Evolutionary conservation across 2,888 invertebrate genomes (phyloP).

Genomic region (Polydrusus pterygomalis): DNA sequence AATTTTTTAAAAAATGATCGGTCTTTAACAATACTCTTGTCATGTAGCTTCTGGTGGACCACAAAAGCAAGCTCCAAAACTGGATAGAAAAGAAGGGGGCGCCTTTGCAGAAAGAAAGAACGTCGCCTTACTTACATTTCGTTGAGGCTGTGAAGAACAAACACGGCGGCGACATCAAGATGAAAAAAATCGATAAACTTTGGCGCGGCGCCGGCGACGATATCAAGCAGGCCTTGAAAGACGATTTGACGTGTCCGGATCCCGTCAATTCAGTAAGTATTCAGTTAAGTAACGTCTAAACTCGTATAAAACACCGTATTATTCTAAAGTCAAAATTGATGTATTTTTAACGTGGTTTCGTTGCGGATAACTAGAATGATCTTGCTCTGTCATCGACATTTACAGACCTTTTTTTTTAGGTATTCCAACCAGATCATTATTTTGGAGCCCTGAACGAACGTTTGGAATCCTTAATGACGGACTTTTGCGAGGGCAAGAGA

Average conservation of each 20-base stretch:
- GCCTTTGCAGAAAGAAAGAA: constrained; percentile 71
- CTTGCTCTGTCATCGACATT: too few species aligned
- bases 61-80: constrained; percentile 64
- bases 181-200: constrained; percentile 38
- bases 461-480: constrained; percentile 80
- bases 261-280: constrained; percentile 47
- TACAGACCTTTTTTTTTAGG: constrained; percentile 55
- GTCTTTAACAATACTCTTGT: constrained; percentile 4
- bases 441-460: constrained; percentile 92
- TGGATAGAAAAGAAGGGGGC: constrained; percentile 77
- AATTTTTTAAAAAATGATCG: background rate
- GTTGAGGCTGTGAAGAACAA: constrained; percentile 15
- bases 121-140: constrained; percentile 53
- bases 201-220: constrained; percentile 37
- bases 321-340: too few species aligned
- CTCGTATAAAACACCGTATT: too few species aligned
- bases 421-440: constrained; percentile 82
- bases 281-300: too few species aligned
- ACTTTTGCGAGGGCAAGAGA: constrained; percentile 71
- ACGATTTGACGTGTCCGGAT: constrained; percentile 46
- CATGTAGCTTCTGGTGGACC: constrained; percentile 15
- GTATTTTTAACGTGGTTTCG: too few species aligned
- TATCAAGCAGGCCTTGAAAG: constrained; percentile 28
- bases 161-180: constrained; percentile 31
- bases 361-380: too few species aligned